Evolutionary conservation across 2,888 invertebrate genomes (phyloP), one percentile per base, ranked within the genome.

Genomic region (Drosophila tanythrix): DNA sequence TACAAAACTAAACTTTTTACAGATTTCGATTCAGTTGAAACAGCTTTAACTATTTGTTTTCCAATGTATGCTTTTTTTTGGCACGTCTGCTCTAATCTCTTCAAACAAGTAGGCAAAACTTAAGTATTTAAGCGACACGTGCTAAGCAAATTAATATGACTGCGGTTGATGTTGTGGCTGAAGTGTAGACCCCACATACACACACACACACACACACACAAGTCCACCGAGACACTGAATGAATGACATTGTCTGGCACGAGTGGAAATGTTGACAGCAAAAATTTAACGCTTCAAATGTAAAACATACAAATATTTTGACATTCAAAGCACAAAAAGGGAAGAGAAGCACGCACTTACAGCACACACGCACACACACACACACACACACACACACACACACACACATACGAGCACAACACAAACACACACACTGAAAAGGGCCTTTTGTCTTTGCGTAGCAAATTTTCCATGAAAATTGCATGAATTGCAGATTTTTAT

Each of bases 401-500:
- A 25, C 35, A 55, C 53, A 68, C 68, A 62, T 51, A 59, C 52
- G 48, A 55, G 64, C 40, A 68, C 51, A 15, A 33, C 35, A 25
- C 53, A 31, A 38, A 66, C 61, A 57, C 15, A 25, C 38, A 38
- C n/a, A 27, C 18, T 21, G 3, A 6, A 36, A 64, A 46, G 61
- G 38, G n/a, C 18, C 64, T 46, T 52, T 70, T 67, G 74, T 53
- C 56, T 76, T 76, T 63, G 74, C 78, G 82, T 79, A 73, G 82
- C 82, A 86, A 90, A 89, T 90, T 89, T 90, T 83, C 81, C 87
- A 87, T 87, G 87, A 90, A 88, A 88, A 88, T 90, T 90, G 88
- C 88, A 90, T 88, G 90, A 88, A 83, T 88, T 88, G 90, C 89
- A 90, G 89, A 88, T 89, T 88, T 86, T 79, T 79, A 70, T 89